A percentile compares a stretch with the other conserved stretches of the same genome.
Evolutionary conservation across 2,888 invertebrate species (phyloP).

Genomic region (Hemicrepidius hirtus): DNA sequence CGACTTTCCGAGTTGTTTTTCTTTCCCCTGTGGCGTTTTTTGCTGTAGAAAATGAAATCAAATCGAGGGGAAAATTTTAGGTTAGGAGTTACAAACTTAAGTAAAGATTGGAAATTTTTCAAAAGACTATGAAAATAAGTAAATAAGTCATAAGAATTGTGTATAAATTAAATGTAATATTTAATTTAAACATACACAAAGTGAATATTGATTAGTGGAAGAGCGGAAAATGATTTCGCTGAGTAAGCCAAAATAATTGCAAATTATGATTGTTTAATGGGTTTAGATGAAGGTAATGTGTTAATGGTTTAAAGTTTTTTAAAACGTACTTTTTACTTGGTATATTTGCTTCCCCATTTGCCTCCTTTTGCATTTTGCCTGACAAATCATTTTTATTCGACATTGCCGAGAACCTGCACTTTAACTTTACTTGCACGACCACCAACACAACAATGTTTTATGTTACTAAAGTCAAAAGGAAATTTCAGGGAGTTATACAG

Average conservation of each 20-base stretch:
- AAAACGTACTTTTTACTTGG: conserved; percentile 73
- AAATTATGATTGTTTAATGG: not conserved
- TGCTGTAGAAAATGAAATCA: conserved; percentile 14
- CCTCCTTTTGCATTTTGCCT: conserved; percentile 72
- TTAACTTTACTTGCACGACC: not conserved
- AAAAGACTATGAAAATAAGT: not conserved
- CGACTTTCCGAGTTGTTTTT: conserved; percentile 46
- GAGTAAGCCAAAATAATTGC: conserved; percentile 10
- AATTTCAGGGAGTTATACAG: no score
- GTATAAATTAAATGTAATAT: not conserved
- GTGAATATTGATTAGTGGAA: conserved; percentile 38
- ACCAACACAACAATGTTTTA: not conserved
- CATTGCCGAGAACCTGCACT: conserved; percentile 59
- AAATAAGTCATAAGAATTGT: not conserved
- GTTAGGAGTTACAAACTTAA: conserved; percentile 9
- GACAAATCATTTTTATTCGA: conserved; percentile 72
- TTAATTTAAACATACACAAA: conserved; percentile 38
- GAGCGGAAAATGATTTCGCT: conserved; percentile 3
- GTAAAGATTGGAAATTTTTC: not conserved
- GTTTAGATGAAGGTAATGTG: not conserved
- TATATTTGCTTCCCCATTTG: conserved; percentile 71
- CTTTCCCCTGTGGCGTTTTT: conserved; percentile 45
- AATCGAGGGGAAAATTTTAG: conserved; percentile 3
- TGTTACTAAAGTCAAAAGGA: no score
- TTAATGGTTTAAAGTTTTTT: not conserved